Base-by-base conservation (phyloP, 2,888 invertebrate species). In the Chalcis sispes region DNA sequence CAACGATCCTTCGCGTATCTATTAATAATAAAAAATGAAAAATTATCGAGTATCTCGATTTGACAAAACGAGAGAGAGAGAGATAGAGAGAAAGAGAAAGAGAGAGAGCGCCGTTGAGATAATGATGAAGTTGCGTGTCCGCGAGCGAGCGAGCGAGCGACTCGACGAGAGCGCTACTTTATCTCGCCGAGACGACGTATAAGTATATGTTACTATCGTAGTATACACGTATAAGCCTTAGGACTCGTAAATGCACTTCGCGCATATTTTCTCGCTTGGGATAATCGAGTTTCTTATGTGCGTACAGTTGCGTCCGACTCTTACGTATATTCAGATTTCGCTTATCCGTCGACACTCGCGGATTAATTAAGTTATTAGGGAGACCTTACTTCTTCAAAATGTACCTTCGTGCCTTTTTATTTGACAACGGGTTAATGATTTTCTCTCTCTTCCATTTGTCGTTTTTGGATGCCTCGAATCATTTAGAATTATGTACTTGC, bases 301-400 rank as follows among this genome's bases (percentile, higher is more conserved):
- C 20, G 27, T n/a, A n/a, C n/a, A n/a, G n/a, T n/a, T n/a, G n/a
- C n/a, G n/a, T n/a, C n/a, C n/a, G n/a, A n/a, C 42, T 62, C 32
- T 32, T 52, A 36, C n/a, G 50, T n/a, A n/a, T n/a, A n/a, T n/a
- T n/a, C n/a, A n/a, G n/a, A n/a, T n/a, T 42, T 64, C 8, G 18
- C 36, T 56, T 58, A 18, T 32, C 1, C 13, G 3, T 46, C 15
- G 32, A 4, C 18, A 36, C 0, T 42, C 48, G 32, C 29, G n/a
- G 69, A 70, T 70, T 59, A 59, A 70, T 70, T 70, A 59, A 59
- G 32, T 59, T 46, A 48, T 69, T 40, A 32, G n/a, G n/a, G 1
- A 4, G 13, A n/a, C 46, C 27, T 18, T 48, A 4, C 10, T 36
- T 36, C 10, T 20, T 48, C 13, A 48, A n/a, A n/a, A 2, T 48